phyloP scores from a whole-genome alignment of 2,888 invertebrate species.

The Chloromyia formosa region DNA sequence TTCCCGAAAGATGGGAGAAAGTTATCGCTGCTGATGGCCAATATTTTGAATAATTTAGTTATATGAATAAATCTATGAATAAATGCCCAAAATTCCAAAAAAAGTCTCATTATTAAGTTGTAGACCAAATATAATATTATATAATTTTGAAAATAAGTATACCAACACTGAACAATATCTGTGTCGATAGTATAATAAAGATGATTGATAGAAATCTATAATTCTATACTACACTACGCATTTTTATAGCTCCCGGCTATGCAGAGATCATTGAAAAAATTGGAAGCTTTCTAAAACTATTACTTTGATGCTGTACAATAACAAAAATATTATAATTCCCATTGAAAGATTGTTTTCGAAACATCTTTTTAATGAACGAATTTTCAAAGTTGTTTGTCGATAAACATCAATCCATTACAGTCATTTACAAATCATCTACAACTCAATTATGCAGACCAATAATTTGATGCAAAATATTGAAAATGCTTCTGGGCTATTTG shows the following conservation, averaged over 20 bases:
- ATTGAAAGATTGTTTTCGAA: slow-evolving; percentile 5
- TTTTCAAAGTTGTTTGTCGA: slow-evolving; percentile 27
- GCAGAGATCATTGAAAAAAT: neutral
- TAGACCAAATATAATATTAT: too few species aligned
- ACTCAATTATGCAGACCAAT: slow-evolving; percentile 14
- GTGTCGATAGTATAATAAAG: too few species aligned
- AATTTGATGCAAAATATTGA: slow-evolving; percentile 4
- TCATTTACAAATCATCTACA: slow-evolving; percentile 33
- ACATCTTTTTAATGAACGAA: slow-evolving; percentile 34
- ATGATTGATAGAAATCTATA: neutral
- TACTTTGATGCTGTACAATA: neutral
- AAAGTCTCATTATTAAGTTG: too few species aligned
- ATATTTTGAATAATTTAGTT: too few species aligned
- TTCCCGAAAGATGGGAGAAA: too few species aligned
- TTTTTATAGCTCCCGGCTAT: neutral
- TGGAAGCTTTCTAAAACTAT: neutral
- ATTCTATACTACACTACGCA: neutral
- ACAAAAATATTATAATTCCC: neutral
- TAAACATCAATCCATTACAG: slow-evolving; percentile 17
- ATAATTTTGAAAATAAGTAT: neutral
- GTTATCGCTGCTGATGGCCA: too few species aligned
- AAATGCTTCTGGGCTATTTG: neutral
- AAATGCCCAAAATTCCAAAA: too few species aligned
- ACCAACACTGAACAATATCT: neutral
- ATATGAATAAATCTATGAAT: too few species aligned